Evolutionary conservation across 2,797 vertebrate species (phyloP).

Genomic region (Mormyrops attenuatus): DNA sequence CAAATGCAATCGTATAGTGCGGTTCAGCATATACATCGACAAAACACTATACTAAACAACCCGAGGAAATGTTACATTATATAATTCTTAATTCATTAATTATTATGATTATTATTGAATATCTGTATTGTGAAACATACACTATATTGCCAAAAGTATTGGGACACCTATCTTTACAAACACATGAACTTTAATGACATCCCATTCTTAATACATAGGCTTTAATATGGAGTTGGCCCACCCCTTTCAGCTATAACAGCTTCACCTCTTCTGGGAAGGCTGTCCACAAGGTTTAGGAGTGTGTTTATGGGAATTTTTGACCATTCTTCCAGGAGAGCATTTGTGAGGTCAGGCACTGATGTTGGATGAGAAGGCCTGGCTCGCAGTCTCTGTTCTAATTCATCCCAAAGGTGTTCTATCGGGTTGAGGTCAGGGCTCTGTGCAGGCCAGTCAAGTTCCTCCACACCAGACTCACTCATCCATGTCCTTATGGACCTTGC

Average conservation of each 20-base stretch:
- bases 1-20: constrained; percentile 44
- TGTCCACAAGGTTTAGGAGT: background rate
- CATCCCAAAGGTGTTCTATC: background rate
- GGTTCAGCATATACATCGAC: constrained; percentile 8
- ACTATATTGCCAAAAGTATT: background rate
- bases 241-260: background rate
- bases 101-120: background rate
- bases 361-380: background rate
- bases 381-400: background rate
- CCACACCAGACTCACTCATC: background rate
- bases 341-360: background rate
- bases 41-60: background rate
- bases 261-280: background rate
- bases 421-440: background rate
- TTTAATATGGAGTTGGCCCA: background rate
- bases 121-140: background rate
- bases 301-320: background rate
- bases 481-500: background rate
- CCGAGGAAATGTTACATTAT: background rate
- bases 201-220: background rate
- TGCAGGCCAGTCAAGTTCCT: background rate
- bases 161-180: background rate
- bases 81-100: background rate
- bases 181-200: background rate
- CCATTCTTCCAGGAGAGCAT: background rate